Evolutionary conservation across 64 coral and sea anemone genomes (phyloP).

Genomic region (Stichodactyla helianthus): DNA sequence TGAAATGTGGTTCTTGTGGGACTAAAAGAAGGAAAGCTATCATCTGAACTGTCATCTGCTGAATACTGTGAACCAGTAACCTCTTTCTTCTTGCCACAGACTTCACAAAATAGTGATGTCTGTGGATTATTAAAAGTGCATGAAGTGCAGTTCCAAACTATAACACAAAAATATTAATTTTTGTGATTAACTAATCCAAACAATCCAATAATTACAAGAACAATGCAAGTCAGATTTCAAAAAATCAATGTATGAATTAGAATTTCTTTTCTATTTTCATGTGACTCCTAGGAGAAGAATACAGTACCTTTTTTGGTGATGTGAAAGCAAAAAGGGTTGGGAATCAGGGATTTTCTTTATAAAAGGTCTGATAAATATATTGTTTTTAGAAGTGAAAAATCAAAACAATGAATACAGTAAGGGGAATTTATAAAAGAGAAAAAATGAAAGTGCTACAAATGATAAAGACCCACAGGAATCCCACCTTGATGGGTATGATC

Average conservation of each 20-base stretch:
- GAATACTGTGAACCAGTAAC: background rate
- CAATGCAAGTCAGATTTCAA: background rate
- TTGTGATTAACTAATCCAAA: background rate
- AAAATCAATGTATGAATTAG: background rate
- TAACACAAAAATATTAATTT: background rate
- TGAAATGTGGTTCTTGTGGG: conserved; percentile 47
- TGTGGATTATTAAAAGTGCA: conserved; percentile 34
- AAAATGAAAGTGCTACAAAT: background rate
- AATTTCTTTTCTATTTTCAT: background rate
- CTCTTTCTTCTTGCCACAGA: conserved; percentile 36
- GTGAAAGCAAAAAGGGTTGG: conserved; percentile 15
- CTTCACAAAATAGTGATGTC: conserved; percentile 26
- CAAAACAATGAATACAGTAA: background rate
- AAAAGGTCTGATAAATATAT: background rate
- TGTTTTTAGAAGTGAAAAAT: too few species aligned
- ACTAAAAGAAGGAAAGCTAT: conserved; percentile 25
- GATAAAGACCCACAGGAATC: too few species aligned
- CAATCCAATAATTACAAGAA: background rate
- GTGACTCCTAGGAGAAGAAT: background rate
- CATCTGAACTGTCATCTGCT: conserved; percentile 1
- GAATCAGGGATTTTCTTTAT: background rate
- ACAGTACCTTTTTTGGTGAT: conserved; percentile 7
- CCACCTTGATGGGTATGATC: too few species aligned
- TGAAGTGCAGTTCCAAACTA: conserved; percentile 30
- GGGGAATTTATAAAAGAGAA: background rate